Evolutionary conservation across 2,888 invertebrate species (phyloP).

Genomic region (Nomada hirtipes): DNA sequence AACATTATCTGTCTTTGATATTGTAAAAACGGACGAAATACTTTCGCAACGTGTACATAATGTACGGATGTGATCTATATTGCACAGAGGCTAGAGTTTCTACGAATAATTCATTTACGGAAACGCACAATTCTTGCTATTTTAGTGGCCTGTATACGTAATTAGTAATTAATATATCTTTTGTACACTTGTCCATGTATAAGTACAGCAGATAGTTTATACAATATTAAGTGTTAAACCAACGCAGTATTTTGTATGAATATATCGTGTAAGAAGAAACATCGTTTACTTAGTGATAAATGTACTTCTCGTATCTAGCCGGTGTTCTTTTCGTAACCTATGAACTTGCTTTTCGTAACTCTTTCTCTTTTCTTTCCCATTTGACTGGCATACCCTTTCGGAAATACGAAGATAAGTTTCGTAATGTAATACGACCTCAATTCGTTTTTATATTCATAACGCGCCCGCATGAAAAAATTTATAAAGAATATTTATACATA

Average conservation of each 20-base stretch:
- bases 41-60: conserved; percentile 23
- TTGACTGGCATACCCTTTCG: neutral
- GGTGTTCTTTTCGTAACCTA: conserved; percentile 15
- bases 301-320: conserved; percentile 15
- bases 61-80: conserved; percentile 11
- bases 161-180: conserved; percentile 28
- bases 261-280: conserved; percentile 27
- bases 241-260: conserved; percentile 44
- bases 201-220: conserved; percentile 10
- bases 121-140: conserved; percentile 45
- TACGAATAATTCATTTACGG: conserved; percentile 12
- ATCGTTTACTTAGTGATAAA: conserved; percentile 34
- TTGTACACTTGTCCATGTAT: conserved; percentile 22
- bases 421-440: no score
- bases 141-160: conserved; percentile 15
- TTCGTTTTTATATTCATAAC: no score
- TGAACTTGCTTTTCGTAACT: neutral
- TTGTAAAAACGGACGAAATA: neutral
- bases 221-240: neutral
- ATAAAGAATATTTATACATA: neutral
- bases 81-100: conserved; percentile 20
- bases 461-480: neutral
- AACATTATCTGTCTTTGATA: no score
- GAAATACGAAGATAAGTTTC: no score
- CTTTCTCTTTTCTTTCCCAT: neutral